Evolutionary conservation across 2,113 vertebrate genomes (phyloP).

Genomic region (Promerops cafer): DNA sequence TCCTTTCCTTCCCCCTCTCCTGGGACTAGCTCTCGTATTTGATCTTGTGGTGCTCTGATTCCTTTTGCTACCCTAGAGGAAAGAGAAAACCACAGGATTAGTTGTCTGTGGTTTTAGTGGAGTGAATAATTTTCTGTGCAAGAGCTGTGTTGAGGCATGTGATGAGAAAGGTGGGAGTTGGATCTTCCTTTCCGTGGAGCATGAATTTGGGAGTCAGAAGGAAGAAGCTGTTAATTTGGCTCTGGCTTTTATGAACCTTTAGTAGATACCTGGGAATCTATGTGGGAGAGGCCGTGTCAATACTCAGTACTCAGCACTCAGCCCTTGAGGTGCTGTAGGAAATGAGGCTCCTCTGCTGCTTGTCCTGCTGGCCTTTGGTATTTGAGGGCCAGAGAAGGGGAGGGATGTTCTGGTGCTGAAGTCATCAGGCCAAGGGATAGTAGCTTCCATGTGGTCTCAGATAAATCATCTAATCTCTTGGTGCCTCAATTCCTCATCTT

Average conservation of each 20-base stretch:
- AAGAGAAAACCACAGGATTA: background rate
- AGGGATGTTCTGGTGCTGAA: background rate
- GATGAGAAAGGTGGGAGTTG: background rate
- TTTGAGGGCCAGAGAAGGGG: background rate
- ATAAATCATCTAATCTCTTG: background rate
- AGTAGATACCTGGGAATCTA: background rate
- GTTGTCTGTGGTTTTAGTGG: background rate
- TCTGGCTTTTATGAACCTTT: background rate
- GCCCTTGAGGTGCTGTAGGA: background rate
- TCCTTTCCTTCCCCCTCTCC: background rate
- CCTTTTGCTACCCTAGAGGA: background rate
- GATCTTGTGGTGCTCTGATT: background rate
- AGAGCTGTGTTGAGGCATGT: background rate
- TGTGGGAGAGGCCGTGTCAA: background rate
- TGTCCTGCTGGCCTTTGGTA: rapidly evolving
- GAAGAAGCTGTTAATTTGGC: background rate
- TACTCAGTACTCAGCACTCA: background rate
- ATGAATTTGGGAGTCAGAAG: background rate
- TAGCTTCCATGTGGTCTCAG: background rate
- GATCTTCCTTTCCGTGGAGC: background rate
- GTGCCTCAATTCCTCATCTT: background rate
- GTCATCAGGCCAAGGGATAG: background rate
- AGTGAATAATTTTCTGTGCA: background rate
- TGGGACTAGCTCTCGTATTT: background rate
- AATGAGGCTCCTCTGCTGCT: background rate